phyloP scores from a whole-genome alignment of 2,888 invertebrate species.

The Microctonus brassicae region DNA sequence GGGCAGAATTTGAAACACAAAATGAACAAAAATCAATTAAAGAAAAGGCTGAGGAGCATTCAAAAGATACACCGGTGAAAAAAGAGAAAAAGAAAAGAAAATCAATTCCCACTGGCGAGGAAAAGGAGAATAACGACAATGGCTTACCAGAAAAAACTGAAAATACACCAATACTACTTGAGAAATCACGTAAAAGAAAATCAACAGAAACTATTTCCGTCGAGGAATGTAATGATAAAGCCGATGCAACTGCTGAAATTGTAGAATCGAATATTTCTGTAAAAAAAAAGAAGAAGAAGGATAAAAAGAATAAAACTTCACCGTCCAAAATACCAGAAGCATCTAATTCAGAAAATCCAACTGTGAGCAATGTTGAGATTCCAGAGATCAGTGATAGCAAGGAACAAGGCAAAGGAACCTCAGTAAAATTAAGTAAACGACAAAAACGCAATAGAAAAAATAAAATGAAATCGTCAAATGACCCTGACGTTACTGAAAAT shows the following conservation, averaged over 20 bases:
- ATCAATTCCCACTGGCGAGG: not conserved
- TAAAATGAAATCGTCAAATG: conserved; percentile 35
- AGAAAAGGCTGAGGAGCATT: not conserved
- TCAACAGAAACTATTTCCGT: not conserved
- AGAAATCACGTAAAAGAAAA: conserved; percentile 33
- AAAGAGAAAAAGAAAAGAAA: conserved; percentile 22
- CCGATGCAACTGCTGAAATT: not conserved
- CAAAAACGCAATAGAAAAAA: conserved; percentile 59
- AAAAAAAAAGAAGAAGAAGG: conserved; percentile 17
- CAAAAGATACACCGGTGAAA: conserved; percentile 24
- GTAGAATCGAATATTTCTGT: not conserved
- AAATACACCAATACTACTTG: not conserved
- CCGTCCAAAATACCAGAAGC: not conserved
- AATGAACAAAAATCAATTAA: conserved; percentile 27
- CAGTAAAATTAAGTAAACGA: conserved; percentile 54
- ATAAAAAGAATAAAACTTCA: conserved; percentile 4
- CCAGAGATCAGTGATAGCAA: conserved; percentile 19
- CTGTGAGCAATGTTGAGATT: conserved; percentile 33
- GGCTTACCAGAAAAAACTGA: not conserved
- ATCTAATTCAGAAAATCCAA: conserved; percentile 2
- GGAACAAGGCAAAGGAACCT: conserved; percentile 12
- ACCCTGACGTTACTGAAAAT: conserved; percentile 29
- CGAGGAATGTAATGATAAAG: not conserved
- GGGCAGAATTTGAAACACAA: conserved; percentile 60
- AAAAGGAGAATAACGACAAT: conserved; percentile 9